These are phyloP conservation scores for Notarius lentiginosus DNA, from an alignment of 2,113 vertebrate genomes.

Conservation along the genomic window DNA sequence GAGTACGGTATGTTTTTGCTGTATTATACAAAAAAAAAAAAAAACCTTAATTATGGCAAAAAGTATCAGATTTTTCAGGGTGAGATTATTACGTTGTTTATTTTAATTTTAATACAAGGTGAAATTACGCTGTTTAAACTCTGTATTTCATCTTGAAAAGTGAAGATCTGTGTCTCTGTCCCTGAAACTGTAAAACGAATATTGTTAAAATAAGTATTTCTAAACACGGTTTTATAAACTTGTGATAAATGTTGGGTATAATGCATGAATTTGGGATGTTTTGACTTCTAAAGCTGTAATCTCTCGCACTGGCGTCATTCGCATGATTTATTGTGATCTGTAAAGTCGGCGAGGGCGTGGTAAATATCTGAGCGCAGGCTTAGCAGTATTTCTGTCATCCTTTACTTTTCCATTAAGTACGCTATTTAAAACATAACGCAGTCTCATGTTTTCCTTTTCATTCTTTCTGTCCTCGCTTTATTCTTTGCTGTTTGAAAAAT, in stretches of 20 bases:
- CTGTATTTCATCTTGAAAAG: too few species aligned
- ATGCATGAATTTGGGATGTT: not conserved
- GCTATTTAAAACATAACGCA: not conserved
- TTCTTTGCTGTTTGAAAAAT: constrained; percentile 32
- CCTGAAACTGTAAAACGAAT: too few species aligned
- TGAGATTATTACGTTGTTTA: too few species aligned
- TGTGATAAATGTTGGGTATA: not conserved
- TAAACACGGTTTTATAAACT: not conserved
- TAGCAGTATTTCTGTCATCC: constrained; percentile 9
- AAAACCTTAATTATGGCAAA: too few species aligned
- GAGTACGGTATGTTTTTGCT: too few species aligned
- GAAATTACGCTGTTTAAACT: too few species aligned
- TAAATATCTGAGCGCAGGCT: not conserved
- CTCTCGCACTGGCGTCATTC: not conserved
- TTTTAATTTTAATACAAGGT: too few species aligned
- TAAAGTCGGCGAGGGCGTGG: not conserved
- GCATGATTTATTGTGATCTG: not conserved
- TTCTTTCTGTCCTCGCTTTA: not conserved
- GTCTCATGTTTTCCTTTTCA: not conserved
- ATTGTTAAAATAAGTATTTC: too few species aligned
- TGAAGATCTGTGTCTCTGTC: too few species aligned
- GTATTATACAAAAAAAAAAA: too few species aligned
- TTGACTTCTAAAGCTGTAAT: not conserved
- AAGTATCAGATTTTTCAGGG: too few species aligned
- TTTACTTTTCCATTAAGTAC: constrained; percentile 29